Percentiles rank a stretch among this genome's conserved stretches.
These are phyloP conservation scores for Timema podura DNA, from an alignment of 2,888 invertebrate genomes.

Conservation along the genomic window DNA sequence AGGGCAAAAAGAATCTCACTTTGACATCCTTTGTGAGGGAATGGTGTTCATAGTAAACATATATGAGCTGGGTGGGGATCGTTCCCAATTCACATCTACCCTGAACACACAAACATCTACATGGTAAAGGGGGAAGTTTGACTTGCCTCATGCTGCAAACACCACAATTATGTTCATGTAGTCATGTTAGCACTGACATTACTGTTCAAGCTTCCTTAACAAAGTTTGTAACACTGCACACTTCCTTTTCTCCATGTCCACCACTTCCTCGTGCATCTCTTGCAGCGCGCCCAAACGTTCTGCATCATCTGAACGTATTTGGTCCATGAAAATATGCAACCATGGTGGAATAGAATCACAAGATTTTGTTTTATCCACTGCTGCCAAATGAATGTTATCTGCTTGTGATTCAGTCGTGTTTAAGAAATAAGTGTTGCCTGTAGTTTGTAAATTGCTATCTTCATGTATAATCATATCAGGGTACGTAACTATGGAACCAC, in stretches of 20 bases:
- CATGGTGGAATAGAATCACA: constrained; percentile 18
- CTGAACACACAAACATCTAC: no score
- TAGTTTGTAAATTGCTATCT: not conserved
- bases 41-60: no score
- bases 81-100: no score
- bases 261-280: constrained; percentile 24
- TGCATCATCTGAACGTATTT: constrained; percentile 22
- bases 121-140: no score
- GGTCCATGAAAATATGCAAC: constrained; percentile 25
- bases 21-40: no score
- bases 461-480: constrained; percentile 13
- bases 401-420: not conserved
- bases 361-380: not conserved
- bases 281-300: constrained; percentile 18
- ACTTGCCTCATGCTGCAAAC: no score
- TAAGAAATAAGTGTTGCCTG: not conserved
- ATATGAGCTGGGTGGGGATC: no score
- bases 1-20: no score
- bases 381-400: not conserved
- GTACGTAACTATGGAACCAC: not conserved
- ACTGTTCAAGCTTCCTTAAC: constrained; percentile 15
- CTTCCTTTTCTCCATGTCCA: constrained; percentile 24
- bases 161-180: not conserved
- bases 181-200: not conserved
- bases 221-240: constrained; percentile 21